phyloP scores from a whole-genome alignment of 2,888 invertebrate species.

The Synergus umbraculus region DNA sequence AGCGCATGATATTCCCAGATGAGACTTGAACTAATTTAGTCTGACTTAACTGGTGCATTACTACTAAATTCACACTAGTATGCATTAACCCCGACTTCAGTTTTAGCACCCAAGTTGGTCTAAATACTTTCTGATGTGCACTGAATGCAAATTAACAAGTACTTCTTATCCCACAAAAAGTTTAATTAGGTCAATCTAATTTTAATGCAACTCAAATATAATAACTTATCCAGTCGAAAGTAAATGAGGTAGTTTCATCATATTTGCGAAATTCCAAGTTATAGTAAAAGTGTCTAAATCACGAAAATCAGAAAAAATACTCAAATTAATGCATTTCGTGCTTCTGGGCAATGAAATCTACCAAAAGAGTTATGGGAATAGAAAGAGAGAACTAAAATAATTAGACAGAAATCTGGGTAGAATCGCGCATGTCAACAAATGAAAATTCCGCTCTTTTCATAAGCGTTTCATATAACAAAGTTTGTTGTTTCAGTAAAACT shows the following conservation, averaged over 20 bases:
- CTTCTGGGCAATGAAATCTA: too few relatives aligned
- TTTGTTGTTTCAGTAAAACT: not conserved
- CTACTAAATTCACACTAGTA: conserved; percentile 5
- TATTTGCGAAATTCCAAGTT: too few relatives aligned
- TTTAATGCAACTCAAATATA: too few relatives aligned
- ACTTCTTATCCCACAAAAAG: too few relatives aligned
- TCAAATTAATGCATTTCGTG: too few relatives aligned
- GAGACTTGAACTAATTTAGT: conserved; percentile 11
- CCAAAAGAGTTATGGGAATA: too few relatives aligned
- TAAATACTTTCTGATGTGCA: not conserved
- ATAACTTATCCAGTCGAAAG: too few relatives aligned
- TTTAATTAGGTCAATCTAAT: too few relatives aligned
- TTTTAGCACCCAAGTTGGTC: not conserved
- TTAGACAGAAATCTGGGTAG: not conserved
- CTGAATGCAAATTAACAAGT: not conserved
- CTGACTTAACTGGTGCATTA: conserved; percentile 16
- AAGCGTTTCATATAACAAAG: not conserved
- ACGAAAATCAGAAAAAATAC: too few relatives aligned
- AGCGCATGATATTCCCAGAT: conserved; percentile 20
- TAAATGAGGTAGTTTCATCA: too few relatives aligned
- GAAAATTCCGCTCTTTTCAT: not conserved
- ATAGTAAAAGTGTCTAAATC: too few relatives aligned
- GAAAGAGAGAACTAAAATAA: too few relatives aligned
- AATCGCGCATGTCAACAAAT: not conserved
- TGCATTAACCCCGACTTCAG: not conserved